A percentile compares a stretch with the other conserved stretches of the same genome.
These are phyloP conservation scores for Mastomys natalensis DNA, from an alignment of 2,113 vertebrate genomes.

Conservation along the genomic window DNA sequence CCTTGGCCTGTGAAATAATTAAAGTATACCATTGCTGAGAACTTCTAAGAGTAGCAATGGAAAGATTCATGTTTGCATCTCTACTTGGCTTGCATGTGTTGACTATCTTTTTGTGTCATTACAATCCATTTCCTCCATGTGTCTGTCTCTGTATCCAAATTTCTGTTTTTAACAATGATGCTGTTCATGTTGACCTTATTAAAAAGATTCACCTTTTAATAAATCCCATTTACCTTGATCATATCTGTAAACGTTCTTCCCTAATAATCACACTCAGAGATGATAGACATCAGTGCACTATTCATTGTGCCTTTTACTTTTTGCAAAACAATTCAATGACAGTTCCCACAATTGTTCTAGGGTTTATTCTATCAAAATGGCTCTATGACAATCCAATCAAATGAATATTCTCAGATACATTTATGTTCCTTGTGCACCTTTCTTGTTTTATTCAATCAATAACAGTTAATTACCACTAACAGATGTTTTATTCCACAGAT, in stretches of 20 bases:
- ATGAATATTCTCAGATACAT: not conserved
- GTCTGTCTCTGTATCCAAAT: not conserved
- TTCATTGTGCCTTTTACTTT: not conserved
- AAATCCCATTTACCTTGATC: not conserved
- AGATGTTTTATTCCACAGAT: not conserved
- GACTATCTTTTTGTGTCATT: not conserved
- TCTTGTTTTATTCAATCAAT: not conserved
- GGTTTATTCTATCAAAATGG: not conserved
- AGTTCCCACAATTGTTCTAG: not conserved
- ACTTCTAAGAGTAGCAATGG: not conserved
- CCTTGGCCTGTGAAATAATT: not conserved
- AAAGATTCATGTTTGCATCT: not conserved
- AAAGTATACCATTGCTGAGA: not conserved
- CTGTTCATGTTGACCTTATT: not conserved
- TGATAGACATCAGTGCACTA: not conserved
- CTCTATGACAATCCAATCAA: not conserved
- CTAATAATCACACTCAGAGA: not conserved
- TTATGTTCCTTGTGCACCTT: not conserved
- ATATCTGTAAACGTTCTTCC: not conserved
- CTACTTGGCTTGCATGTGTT: accelerated
- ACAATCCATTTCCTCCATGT: not conserved
- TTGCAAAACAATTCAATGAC: not conserved
- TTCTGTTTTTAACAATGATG: not conserved
- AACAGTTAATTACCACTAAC: not conserved
- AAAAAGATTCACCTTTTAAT: not conserved